Conservation (phyloP, 2,113 vertebrate genomes). For the Edolisoma coerulescens region DNA sequence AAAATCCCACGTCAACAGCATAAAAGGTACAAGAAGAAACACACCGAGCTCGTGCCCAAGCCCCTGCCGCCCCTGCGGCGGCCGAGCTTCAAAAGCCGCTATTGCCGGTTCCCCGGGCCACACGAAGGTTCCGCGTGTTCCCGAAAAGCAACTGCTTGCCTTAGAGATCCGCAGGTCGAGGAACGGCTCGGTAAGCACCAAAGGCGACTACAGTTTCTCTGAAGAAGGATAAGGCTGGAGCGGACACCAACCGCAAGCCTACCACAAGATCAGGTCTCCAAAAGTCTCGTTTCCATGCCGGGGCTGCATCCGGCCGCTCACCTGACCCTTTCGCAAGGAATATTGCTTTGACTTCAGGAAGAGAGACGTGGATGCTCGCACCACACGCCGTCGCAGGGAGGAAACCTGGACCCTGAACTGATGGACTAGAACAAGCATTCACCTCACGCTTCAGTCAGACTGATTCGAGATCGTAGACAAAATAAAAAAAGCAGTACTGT, state of each 20-base stretch:
- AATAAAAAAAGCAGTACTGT: constrained; percentile 71
- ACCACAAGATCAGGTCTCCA: constrained; percentile 25
- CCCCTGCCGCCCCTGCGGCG: neutral
- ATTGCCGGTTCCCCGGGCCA: neutral
- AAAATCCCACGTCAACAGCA: neutral
- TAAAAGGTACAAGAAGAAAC: neutral
- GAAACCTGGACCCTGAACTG: constrained; percentile 31
- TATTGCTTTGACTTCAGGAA: constrained; percentile 76
- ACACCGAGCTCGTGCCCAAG: neutral
- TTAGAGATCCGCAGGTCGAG: constrained; percentile 54
- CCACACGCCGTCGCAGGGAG: neutral
- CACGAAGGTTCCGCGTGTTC: neutral
- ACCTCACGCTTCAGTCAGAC: constrained; percentile 59
- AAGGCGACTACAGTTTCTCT: constrained; percentile 66
- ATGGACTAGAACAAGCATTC: constrained; percentile 41
- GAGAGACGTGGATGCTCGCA: constrained; percentile 51
- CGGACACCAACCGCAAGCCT: constrained; percentile 37
- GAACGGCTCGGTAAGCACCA: constrained; percentile 68
- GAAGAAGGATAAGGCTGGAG: constrained; percentile 67
- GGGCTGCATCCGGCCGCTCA: neutral
- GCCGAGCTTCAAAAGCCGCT: neutral
- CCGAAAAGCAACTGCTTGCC: constrained; percentile 56
- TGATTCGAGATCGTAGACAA: constrained; percentile 52
- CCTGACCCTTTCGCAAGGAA: constrained; percentile 46
- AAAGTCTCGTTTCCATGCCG: neutral